Conservation (phyloP, 2,113 vertebrate species). For the Eidolon helvum region DNA sequence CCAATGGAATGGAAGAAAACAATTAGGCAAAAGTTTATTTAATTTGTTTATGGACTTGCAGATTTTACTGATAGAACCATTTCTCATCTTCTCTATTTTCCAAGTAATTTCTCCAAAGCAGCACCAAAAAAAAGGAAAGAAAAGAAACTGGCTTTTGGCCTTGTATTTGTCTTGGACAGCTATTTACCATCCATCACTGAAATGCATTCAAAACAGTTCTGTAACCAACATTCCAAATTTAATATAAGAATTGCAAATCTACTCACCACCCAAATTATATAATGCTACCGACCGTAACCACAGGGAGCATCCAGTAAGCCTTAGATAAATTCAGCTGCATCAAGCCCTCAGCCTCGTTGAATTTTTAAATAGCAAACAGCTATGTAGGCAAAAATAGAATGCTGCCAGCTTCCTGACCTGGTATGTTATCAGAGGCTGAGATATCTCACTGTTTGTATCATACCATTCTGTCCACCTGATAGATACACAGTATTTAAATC, state of each 20-base stretch:
- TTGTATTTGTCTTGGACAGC: slow-evolving; percentile 24
- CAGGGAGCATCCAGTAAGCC: not conserved
- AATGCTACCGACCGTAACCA: slow-evolving; percentile 8
- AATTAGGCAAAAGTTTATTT: slow-evolving; percentile 25
- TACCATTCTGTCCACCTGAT: not conserved
- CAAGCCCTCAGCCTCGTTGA: slow-evolving; percentile 4
- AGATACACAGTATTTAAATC: not conserved
- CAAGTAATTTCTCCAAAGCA: slow-evolving; percentile 57
- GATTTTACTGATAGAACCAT: slow-evolving; percentile 35
- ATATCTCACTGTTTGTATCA: not conserved
- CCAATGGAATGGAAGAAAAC: not conserved
- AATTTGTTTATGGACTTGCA: slow-evolving; percentile 43
- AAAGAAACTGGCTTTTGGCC: slow-evolving; percentile 28
- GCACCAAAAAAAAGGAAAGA: slow-evolving; percentile 8
- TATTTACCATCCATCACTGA: slow-evolving; percentile 42
- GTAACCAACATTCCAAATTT: slow-evolving; percentile 55
- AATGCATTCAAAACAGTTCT: slow-evolving; percentile 55
- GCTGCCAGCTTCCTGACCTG: not conserved
- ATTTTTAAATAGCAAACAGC: slow-evolving; percentile 47
- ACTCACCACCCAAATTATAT: slow-evolving; percentile 49
- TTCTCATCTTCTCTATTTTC: slow-evolving; percentile 51
- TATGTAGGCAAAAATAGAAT: not conserved
- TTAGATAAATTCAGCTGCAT: slow-evolving; percentile 39
- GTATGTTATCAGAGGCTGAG: not conserved
- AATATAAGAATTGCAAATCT: slow-evolving; percentile 61